Base-by-base conservation (phyloP, 1,140 invertebrate genomes). In the Octopus sinensis region DNA sequence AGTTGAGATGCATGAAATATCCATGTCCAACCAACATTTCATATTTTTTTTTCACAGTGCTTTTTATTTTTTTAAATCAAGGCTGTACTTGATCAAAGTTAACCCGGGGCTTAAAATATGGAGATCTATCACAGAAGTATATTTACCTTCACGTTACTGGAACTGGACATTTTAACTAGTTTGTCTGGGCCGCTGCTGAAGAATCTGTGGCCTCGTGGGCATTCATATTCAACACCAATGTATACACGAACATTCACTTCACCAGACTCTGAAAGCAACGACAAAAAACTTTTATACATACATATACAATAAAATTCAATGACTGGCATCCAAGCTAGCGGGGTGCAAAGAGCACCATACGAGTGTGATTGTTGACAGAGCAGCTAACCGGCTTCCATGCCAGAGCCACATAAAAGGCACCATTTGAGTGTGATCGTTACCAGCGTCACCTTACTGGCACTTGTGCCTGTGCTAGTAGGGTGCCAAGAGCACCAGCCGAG, bases 151-250 rank as follows among this genome's bases (percentile, higher is more conserved):
- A 96, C 93, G 81, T 94, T 93, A 12, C 94, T 95, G 84, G 92
- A 93, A 76, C 94, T 93, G 3, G 94, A 93, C 3, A 95, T 94
- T 86, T 95, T 95, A 17, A 97, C 90, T 52, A 97, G 93, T 87
- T 95, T 95, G 85, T 97, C 96, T 30, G 96, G 96, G 3, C 94
- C 94, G 17, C 96, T 95, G 88, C 96, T 94, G 94, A 99, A 98
- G 90, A 99, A 99, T 82, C 96, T 93, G 90, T 99, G 97, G 4
- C 98, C 98, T 73, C 96, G 90, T 0, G 95, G 95, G 92, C 98
- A 99, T 91, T 99, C 98, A 89, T 99, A 99, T 88, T 99, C 98
- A 84, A 97, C 94, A 3, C 98, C 98, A 82, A 99, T 94, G 88
- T 98, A 99, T 82, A 98, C 95, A 91, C 98, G 97, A 3, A 98